A percentile compares a stretch with the other conserved stretches of the same genome.
Conservation (phyloP, 2,113 vertebrate species). For the Apistogramma diplotaenia region DNA sequence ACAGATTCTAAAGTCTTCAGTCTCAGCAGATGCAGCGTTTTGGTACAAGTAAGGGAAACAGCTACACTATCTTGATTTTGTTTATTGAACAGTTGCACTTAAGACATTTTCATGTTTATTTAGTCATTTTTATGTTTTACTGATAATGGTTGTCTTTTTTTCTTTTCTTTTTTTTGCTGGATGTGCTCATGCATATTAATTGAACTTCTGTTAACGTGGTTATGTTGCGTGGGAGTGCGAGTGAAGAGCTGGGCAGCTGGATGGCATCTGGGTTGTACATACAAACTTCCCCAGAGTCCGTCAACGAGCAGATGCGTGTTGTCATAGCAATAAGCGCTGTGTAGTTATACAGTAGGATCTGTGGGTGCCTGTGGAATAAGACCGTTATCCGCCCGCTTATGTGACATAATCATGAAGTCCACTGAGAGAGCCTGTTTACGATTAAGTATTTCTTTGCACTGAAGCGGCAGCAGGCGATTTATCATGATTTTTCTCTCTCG, state of each 20-base stretch:
- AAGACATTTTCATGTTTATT: not conserved
- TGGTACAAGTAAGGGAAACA: not conserved
- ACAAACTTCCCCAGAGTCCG: constrained; percentile 32
- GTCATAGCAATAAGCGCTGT: constrained; percentile 57
- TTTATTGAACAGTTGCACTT: not conserved
- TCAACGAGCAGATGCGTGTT: constrained; percentile 47
- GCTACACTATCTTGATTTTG: not conserved
- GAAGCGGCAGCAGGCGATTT: constrained; percentile 46
- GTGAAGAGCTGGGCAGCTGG: constrained; percentile 49
- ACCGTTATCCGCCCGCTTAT: accelerated
- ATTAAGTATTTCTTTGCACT: accelerated
- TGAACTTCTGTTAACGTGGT: constrained; percentile 1
- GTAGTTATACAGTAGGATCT: not conserved
- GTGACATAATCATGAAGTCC: not conserved
- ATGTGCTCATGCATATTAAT: constrained; percentile 19
- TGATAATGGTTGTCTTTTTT: not conserved
- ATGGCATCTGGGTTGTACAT: constrained; percentile 52
- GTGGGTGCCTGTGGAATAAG: not conserved
- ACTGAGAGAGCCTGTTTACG: not conserved
- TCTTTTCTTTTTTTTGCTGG: not conserved
- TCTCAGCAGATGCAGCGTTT: not conserved
- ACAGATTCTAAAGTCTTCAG: not conserved
- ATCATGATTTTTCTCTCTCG: constrained; percentile 19
- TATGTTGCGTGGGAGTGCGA: constrained; percentile 59
- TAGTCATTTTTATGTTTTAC: not conserved